Percentiles rank a stretch among this genome's conserved stretches.
phyloP scores from a whole-genome alignment of 2,113 vertebrate species.

The Felis chaus region DNA sequence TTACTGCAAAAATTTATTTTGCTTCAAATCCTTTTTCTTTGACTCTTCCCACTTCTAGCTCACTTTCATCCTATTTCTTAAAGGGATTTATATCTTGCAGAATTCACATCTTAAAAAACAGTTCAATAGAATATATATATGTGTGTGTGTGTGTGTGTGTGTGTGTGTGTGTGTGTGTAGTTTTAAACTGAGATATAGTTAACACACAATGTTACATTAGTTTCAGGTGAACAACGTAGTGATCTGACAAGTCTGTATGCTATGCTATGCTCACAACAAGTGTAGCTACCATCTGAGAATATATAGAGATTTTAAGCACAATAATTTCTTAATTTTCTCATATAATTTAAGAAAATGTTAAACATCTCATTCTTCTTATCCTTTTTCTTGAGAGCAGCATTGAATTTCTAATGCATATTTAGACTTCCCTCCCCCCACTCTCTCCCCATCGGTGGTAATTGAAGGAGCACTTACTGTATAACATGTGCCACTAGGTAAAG shows the following conservation, averaged over 20 bases:
- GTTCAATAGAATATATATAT: neutral
- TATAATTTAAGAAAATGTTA: neutral
- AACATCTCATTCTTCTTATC: neutral
- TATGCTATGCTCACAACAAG: neutral
- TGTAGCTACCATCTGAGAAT: neutral
- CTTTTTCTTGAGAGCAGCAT: neutral
- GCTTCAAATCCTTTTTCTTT: neutral
- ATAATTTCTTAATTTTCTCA: neutral
- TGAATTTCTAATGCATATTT: slow-evolving; percentile 29
- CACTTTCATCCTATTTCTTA: neutral
- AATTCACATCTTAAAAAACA: slow-evolving; percentile 14
- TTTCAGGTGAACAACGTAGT: neutral
- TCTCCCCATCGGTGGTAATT: neutral
- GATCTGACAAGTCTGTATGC: neutral
- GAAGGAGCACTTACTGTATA: neutral
- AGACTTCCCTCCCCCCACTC: fast-evolving
- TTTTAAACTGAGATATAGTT: neutral
- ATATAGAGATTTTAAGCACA: neutral
- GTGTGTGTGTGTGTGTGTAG: neutral
- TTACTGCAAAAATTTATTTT: slow-evolving; percentile 37
- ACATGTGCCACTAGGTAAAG: neutral
- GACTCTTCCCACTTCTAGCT: neutral
- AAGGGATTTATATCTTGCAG: neutral
- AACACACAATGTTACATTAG: neutral
- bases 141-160: neutral